phyloP scores from a whole-genome alignment of 2,797 vertebrate genomes.

The Phoebastria nigripes region DNA sequence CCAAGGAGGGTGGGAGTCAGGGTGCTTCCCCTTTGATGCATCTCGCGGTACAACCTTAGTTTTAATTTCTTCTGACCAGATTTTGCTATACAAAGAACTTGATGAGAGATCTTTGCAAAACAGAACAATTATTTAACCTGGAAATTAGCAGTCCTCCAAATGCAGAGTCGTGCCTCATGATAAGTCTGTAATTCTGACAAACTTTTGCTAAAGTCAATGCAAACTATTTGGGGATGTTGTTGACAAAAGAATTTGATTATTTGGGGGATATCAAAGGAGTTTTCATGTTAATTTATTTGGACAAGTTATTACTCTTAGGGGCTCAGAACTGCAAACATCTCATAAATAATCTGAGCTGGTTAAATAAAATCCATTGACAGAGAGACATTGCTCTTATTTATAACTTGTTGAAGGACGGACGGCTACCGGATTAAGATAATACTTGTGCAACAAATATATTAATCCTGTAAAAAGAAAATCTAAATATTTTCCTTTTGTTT shows the following conservation, averaged over 20 bases:
- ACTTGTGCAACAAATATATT: background rate
- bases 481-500: background rate
- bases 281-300: background rate
- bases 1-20: background rate
- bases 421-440: background rate
- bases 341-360: background rate
- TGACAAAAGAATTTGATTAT: background rate
- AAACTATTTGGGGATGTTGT: background rate
- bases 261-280: background rate
- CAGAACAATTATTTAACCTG: background rate
- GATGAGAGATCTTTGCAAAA: background rate
- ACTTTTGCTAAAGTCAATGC: background rate
- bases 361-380: background rate
- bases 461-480: background rate
- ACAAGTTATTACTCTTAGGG: background rate
- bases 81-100: background rate
- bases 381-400: background rate
- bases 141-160: background rate
- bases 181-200: background rate
- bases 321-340: background rate
- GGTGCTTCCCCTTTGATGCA: background rate
- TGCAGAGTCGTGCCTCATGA: background rate
- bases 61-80: background rate
- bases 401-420: background rate
- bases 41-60: background rate